Evolutionary conservation across 2,888 invertebrate genomes (phyloP), one percentile per base, ranked within the genome.

Genomic region (Eupithecia insigniata): DNA sequence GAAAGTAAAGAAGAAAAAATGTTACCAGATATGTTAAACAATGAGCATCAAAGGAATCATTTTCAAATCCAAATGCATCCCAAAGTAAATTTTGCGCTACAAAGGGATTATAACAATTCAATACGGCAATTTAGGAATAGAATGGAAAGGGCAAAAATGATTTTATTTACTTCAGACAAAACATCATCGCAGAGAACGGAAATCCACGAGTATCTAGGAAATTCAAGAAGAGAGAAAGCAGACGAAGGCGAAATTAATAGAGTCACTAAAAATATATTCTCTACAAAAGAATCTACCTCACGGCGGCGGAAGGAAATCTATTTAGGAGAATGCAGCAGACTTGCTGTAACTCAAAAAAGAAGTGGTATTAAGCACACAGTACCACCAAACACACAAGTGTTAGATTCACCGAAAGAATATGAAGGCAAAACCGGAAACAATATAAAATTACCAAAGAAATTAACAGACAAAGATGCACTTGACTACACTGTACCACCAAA

Each of bases 181-280:
- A 46, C 8, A 2, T 8, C 7, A 46, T 46, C n/a, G 46, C 46
- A 46, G n/a, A n/a, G 8, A 46, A 46, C n/a, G 8, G 46, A 18
- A n/a, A 46, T 46, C 8, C 18, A 46, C 46, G 8, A 43, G 1
- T 43, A 18, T 18, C 18, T 18, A 43, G 39, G 18, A 43, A 43
- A 43, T 43, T n/a, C 46, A 46, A 46, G 46, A 43, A 43, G 18
- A n/a, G 8, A 46, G n/a, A 46, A n/a, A 2, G n/a, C n/a, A 6
- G 46, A 46, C 7, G 8, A 46, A 46, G 46, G n/a, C n/a, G 8
- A n/a, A 8, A 8, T 46, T 1, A 46, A 46, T 0, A 8, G 8
- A n/a, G n/a, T n/a, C 46, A 46, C 46, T 46, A n/a, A n/a, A n/a
- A n/a, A 46, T 46, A 46, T n/a, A 46, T 46, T 46, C n/a, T 46